These are phyloP conservation scores for Aphelenchoides avenae DNA, from an alignment of 1,140 invertebrate genomes.

Conservation along the genomic window DNA sequence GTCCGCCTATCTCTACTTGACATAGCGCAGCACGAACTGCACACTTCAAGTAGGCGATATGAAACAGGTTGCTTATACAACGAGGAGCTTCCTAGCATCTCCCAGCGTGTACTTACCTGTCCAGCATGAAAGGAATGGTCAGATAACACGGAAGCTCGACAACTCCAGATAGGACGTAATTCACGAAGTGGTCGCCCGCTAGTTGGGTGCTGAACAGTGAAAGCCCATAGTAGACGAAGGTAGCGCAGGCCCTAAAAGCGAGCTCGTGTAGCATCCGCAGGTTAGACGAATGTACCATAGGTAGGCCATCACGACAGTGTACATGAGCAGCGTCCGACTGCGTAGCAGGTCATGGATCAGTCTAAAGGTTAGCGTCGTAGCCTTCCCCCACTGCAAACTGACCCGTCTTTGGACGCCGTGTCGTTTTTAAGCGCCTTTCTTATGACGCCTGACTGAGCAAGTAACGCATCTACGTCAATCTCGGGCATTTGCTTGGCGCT, in stretches of 20 bases:
- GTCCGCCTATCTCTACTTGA: too few species aligned
- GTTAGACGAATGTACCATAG: too few species aligned
- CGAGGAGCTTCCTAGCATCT: too few species aligned
- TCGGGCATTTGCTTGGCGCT: background rate
- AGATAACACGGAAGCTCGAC: constrained; percentile 59
- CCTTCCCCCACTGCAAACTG: background rate
- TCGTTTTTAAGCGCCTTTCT: constrained; percentile 1
- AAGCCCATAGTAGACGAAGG: constrained; percentile 61
- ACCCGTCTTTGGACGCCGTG: constrained; percentile 1
- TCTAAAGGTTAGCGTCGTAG: background rate
- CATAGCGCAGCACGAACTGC: too few species aligned
- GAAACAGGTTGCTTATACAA: too few species aligned
- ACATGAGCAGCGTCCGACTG: constrained; percentile 13
- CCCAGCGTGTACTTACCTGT: too few species aligned
- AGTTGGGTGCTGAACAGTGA: constrained; percentile 56
- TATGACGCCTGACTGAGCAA: background rate
- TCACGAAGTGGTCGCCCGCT: constrained; percentile 59
- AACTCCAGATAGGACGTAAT: constrained; percentile 57
- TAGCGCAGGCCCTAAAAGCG: constrained; percentile 40
- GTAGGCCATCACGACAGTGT: constrained; percentile 25
- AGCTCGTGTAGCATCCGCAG: constrained; percentile 3
- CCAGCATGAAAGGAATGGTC: constrained; percentile 40
- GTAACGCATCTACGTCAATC: constrained; percentile 5
- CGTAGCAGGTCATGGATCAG: constrained; percentile 16
- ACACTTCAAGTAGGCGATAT: too few species aligned